Evolutionary conservation across 2,797 vertebrate species (phyloP).

Genomic region (Ctenopoma multispine): DNA sequence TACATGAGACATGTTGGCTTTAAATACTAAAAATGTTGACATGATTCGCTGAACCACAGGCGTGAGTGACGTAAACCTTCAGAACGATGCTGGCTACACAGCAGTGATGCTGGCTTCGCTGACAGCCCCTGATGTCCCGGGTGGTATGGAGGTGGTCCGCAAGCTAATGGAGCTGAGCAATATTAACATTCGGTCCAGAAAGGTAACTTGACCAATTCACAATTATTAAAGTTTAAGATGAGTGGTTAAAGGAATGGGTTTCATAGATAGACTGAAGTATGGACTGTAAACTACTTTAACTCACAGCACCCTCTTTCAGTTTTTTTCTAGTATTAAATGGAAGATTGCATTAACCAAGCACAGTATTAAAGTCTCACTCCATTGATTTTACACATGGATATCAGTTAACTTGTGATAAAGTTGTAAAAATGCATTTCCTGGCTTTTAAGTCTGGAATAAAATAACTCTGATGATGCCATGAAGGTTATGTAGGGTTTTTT

Average conservation of each 20-base stretch:
- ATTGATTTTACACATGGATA: background rate
- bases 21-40: background rate
- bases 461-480: background rate
- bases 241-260: no score
- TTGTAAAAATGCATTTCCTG: background rate
- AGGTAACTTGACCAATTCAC: slow-evolving; percentile 74
- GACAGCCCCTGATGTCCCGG: slow-evolving; percentile 84
- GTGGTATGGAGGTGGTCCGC: slow-evolving; percentile 92
- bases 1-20: background rate
- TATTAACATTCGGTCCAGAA: slow-evolving; percentile 89
- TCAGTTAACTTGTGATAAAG: background rate
- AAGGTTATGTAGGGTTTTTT: background rate
- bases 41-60: slow-evolving; percentile 64
- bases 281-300: background rate
- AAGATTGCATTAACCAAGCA: background rate
- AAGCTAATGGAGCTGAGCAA: slow-evolving; percentile 90
- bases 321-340: background rate
- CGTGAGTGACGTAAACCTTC: slow-evolving; percentile 87
- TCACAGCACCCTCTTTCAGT: background rate
- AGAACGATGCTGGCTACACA: slow-evolving; percentile 94
- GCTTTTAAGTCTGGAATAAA: background rate
- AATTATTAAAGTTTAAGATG: background rate
- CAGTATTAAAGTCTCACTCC: background rate
- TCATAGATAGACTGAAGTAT: no score
- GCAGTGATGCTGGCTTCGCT: slow-evolving; percentile 93